Conservation (phyloP, 1,140 invertebrate species). For the Rhagoletis pomonella region DNA sequence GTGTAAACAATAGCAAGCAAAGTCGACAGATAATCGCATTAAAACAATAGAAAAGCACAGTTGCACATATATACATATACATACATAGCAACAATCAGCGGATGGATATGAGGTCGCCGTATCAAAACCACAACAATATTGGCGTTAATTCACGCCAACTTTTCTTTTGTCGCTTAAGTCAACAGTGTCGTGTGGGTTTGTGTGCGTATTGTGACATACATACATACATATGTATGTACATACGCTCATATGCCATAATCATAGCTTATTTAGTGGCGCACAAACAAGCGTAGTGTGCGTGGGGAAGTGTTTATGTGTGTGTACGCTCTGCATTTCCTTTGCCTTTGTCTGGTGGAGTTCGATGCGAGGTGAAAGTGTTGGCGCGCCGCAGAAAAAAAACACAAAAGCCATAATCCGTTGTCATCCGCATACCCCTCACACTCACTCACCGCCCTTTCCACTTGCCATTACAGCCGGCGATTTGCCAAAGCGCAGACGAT, state of each 20-base stretch:
- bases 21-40: background rate
- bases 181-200: background rate
- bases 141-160: background rate
- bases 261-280: constrained; percentile 30
- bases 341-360: background rate
- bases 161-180: constrained; percentile 11
- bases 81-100: background rate
- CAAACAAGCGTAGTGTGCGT: background rate
- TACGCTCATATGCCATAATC: background rate
- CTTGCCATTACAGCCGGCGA: background rate
- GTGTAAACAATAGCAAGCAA: background rate
- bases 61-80: background rate
- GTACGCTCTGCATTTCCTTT: constrained; percentile 19
- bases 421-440: background rate
- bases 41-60: background rate
- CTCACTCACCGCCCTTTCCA: background rate
- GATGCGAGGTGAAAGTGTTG: constrained; percentile 9
- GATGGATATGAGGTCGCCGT: background rate
- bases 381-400: background rate
- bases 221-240: background rate
- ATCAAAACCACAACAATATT: constrained; percentile 30
- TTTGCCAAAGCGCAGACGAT: constrained; percentile 2
- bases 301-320: background rate
- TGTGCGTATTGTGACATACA: background rate
- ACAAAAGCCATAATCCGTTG: constrained; percentile 35